Evolutionary conservation across 2,113 vertebrate species (phyloP), one percentile per base, ranked within the genome.

Genomic region (Romanogobio albipinnatus): DNA sequence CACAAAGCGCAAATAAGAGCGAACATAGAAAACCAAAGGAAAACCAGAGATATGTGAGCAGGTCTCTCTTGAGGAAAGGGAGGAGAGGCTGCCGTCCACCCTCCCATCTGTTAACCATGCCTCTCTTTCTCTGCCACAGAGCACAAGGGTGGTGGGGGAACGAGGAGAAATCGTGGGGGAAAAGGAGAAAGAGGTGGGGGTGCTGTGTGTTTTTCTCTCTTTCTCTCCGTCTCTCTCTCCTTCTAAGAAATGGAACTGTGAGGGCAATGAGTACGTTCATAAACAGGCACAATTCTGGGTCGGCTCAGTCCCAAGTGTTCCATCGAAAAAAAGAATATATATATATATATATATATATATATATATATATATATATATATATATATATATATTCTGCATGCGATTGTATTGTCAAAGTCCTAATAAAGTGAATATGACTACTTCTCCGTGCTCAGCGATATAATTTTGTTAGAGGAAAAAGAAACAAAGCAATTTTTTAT

Each of bases 81-180:
- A 88, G 93, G 90, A 91, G 85, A 84, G 29, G 90, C 87, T 89
- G 90, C 89, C 89, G 90, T 91, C 90, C 90, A 94, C 92, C 92
- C 94, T 94, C 91, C 91, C 90, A 95, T 95, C 91, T 93, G 92
- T 88, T 95, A 93, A 94, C 89, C 94, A 93, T 93, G 90, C 89
- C 87, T 56, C 77, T 80, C 64, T 93, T 93, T 93, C 86, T 89
- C 87, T 83, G 79, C 51, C 79, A 86, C 81, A 80, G 43, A 85
- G 22, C 7, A 26, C 70, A 56, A 76, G 84, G 82, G 95, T 90
- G 80, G 88, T 91, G 90, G 62, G 86, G 88, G 74, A 86, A 76
- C 36, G 66, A 76, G 47, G 56, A 81, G 29, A 85, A 75, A 82
- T 19, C 61, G 24, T 24, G 43, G 83, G 36, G 75, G 36, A 81